A percentile compares a stretch with the other conserved stretches of the same genome.
Conservation (phyloP, 2,113 vertebrate genomes). For the Nematolebias whitei region DNA sequence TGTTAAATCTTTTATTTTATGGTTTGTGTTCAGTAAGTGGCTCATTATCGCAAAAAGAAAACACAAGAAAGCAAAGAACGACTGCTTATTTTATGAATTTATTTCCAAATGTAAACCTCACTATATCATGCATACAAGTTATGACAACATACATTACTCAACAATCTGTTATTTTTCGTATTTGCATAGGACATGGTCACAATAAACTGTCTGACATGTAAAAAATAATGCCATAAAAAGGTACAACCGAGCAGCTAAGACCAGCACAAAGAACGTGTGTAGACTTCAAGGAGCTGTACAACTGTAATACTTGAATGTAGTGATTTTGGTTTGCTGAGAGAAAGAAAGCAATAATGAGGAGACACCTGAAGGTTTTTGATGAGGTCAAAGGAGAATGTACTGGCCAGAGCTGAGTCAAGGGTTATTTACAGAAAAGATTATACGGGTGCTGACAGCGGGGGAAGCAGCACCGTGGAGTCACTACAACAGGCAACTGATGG, state of each 20-base stretch:
- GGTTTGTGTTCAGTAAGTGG: too few species aligned
- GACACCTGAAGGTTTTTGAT: constrained; percentile 76
- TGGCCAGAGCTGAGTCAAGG: constrained; percentile 81
- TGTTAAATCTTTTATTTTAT: too few species aligned
- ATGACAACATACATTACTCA: constrained; percentile 87
- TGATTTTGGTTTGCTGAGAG: constrained; percentile 83
- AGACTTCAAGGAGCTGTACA: constrained; percentile 82
- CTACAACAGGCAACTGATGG: constrained; percentile 85
- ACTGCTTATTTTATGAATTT: constrained; percentile 84
- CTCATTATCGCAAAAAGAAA: constrained; percentile 2
- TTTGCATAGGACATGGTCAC: constrained; percentile 89
- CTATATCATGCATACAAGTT: constrained; percentile 88
- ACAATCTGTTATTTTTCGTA: constrained; percentile 86
- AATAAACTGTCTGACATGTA: constrained; percentile 87
- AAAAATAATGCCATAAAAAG: constrained; percentile 87
- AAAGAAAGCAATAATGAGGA: constrained; percentile 25
- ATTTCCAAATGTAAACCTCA: constrained; percentile 89
- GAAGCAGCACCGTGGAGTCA: constrained; percentile 75
- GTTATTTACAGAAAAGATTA: constrained; percentile 80
- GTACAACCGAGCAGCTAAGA: constrained; percentile 86
- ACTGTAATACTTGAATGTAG: constrained; percentile 84
- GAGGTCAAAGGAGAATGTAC: constrained; percentile 80
- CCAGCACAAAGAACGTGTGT: constrained; percentile 81
- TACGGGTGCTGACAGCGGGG: constrained; percentile 65
- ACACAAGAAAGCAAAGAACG: constrained; percentile 22